Conservation (phyloP, 2,888 invertebrate species). For the Drosophila melanocephala region DNA sequence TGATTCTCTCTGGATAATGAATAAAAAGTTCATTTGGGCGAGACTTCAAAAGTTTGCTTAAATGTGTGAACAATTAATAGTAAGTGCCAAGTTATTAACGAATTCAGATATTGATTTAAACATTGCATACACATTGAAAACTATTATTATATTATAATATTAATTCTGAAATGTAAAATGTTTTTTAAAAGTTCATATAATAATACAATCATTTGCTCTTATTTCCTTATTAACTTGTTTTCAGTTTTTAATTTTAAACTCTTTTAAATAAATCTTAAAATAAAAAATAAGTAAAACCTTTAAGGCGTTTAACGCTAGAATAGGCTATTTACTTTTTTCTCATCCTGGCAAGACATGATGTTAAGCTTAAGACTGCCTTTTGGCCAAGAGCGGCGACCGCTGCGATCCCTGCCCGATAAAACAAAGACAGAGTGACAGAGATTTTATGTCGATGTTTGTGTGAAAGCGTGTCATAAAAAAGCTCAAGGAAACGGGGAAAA, state of each 20-base stretch:
- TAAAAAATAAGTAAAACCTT: not conserved
- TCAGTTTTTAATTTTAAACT: not conserved
- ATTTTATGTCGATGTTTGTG: constrained; percentile 76
- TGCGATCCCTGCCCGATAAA: constrained; percentile 48
- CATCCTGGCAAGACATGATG: constrained; percentile 7
- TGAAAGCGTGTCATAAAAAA: constrained; percentile 68
- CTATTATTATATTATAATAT: not conserved
- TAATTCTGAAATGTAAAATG: not conserved
- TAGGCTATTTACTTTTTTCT: constrained; percentile 7
- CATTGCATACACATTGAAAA: not conserved
- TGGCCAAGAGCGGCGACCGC: constrained; percentile 30
- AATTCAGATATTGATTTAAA: not conserved
- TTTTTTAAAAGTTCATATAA: not conserved
- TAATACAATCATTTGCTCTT: not conserved
- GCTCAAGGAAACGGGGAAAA: constrained; percentile 45
- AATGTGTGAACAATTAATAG: not conserved
- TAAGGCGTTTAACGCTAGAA: not conserved
- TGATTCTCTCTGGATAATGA: constrained; percentile 47
- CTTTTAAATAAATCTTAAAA: not conserved
- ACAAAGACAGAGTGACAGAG: constrained; percentile 54
- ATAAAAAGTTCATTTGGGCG: constrained; percentile 18
- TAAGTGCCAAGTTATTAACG: not conserved
- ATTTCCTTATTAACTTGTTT: not conserved
- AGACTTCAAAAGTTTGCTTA: constrained; percentile 1
- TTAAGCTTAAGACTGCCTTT: constrained; percentile 30